phyloP scores from a whole-genome alignment of 2,113 vertebrate genomes.

The Benitochromis conjunctus region DNA sequence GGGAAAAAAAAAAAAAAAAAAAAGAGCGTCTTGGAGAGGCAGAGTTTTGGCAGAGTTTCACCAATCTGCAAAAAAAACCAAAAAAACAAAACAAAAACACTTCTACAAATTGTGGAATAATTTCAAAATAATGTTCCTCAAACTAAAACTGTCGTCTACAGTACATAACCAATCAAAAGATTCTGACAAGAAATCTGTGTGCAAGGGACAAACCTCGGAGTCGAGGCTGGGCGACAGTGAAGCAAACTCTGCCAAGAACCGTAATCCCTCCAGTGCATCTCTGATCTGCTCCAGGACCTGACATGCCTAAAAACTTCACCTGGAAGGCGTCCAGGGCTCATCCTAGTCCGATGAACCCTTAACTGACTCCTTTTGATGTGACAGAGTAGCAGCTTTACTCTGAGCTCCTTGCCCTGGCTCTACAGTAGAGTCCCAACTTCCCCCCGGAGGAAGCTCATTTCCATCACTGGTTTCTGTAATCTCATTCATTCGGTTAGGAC shows the following conservation, averaged over 20 bases:
- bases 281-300: rapidly evolving
- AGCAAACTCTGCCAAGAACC: neutral
- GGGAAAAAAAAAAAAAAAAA: no score
- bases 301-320: neutral
- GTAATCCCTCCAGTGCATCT: neutral
- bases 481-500: rapidly evolving
- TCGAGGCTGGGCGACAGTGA: neutral
- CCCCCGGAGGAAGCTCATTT: neutral
- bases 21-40: neutral
- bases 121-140: neutral
- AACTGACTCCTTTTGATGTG: rapidly evolving
- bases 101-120: neutral
- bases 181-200: neutral
- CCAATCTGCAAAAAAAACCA: neutral
- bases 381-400: neutral
- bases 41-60: neutral
- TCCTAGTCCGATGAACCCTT: neutral
- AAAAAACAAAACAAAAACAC: no score
- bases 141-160: neutral
- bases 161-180: rapidly evolving
- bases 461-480: neutral
- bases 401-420: rapidly evolving
- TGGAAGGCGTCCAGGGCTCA: rapidly evolving
- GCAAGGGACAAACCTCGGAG: rapidly evolving
- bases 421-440: rapidly evolving